These are phyloP conservation scores for Otus scops DNA, from an alignment of 2,797 vertebrate species.

Conservation along the genomic window DNA sequence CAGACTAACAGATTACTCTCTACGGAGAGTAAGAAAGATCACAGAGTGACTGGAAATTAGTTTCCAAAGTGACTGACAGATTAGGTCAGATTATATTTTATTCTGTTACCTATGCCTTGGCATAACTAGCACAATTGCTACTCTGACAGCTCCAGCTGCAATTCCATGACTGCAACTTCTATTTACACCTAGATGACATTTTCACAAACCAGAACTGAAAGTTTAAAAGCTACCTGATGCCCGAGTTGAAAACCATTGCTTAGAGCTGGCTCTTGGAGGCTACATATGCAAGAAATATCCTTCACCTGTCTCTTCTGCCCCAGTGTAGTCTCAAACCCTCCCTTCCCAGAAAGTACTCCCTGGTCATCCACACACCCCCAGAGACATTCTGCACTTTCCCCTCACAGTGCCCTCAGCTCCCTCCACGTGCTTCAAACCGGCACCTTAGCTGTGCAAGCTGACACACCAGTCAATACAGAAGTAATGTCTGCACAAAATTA, in stretches of 20 bases:
- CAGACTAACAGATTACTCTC: not conserved
- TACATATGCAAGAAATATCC: not conserved
- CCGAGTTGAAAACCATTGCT: not conserved
- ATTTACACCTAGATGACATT: not conserved
- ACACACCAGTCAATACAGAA: not conserved
- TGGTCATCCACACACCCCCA: not conserved
- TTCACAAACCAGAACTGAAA: not conserved
- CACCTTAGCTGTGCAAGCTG: not conserved
- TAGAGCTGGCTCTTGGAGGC: not conserved
- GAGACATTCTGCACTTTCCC: not conserved
- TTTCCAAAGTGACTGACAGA: not conserved
- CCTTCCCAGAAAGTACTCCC: not conserved
- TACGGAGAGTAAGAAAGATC: not conserved
- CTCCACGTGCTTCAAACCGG: accelerated
- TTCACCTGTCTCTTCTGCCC: not conserved
- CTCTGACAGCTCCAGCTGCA: not conserved
- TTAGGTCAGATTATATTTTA: not conserved
- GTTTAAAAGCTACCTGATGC: not conserved
- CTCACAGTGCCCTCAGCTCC: not conserved
- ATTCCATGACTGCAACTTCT: not conserved
- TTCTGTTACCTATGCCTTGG: too few relatives aligned
- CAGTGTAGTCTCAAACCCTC: not conserved
- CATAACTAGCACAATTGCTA: not conserved
- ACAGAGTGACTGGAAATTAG: not conserved
- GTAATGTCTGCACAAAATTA: not conserved